phyloP scores from a whole-genome alignment of 1,140 invertebrate genomes.

The Bombus confusus region DNA sequence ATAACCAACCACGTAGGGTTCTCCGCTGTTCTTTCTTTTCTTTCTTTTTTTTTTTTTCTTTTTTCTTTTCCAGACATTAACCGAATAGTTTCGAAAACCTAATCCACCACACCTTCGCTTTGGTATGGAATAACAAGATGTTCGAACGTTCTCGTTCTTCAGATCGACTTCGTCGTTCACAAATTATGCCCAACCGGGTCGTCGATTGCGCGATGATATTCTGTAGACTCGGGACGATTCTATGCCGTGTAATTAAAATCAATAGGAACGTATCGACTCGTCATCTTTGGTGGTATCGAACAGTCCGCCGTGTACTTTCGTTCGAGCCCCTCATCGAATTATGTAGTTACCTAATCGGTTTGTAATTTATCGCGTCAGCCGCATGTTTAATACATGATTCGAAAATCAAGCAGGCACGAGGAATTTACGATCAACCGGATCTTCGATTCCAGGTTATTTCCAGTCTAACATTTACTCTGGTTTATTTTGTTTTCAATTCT shows the following conservation, averaged over 20 bases:
- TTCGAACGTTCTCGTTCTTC: slow-evolving; percentile 9
- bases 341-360: slow-evolving; percentile 50
- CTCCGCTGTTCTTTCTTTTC: neutral
- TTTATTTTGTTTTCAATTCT: neutral
- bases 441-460: too few relatives aligned
- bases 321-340: neutral
- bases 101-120: slow-evolving; percentile 51
- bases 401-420: neutral
- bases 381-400: slow-evolving; percentile 51
- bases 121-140: slow-evolving; percentile 23
- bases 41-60: neutral
- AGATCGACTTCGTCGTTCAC: slow-evolving; percentile 27
- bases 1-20: slow-evolving; percentile 5
- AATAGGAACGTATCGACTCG: slow-evolving; percentile 39
- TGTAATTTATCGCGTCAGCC: slow-evolving; percentile 65
- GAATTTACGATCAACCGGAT: neutral
- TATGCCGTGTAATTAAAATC: slow-evolving; percentile 59
- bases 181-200: slow-evolving; percentile 49
- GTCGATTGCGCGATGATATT: slow-evolving; percentile 28
- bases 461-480: neutral
- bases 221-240: neutral
- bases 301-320: slow-evolving; percentile 13
- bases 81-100: too few relatives aligned
- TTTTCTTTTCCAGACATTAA: slow-evolving; percentile 33
- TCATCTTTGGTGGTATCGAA: slow-evolving; percentile 44